These are phyloP conservation scores for Furnarius figulus DNA, from an alignment of 2,113 vertebrate species.

Conservation along the genomic window DNA sequence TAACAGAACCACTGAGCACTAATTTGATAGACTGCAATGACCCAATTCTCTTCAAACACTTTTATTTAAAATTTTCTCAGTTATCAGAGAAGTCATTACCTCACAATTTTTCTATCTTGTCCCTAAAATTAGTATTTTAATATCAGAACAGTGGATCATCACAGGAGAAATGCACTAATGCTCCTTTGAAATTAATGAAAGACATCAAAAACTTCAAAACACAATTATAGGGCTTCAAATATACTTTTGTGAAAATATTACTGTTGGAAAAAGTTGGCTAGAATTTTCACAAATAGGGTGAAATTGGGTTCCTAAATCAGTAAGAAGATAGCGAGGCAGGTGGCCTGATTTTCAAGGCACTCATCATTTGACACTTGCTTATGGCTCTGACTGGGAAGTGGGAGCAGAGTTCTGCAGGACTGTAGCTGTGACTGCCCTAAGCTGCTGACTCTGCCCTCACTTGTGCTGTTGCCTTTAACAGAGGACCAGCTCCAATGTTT, in stretches of 20 bases:
- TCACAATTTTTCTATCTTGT: neutral
- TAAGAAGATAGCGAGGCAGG: neutral
- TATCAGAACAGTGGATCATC: neutral
- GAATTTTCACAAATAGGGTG: neutral
- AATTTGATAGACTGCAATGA: neutral
- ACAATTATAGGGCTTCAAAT: neutral
- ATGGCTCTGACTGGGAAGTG: neutral
- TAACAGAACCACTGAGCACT: neutral
- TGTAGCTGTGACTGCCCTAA: neutral
- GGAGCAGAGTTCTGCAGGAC: neutral
- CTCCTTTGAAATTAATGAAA: neutral
- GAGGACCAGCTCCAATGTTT: neutral
- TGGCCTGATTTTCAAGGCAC: neutral
- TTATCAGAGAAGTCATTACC: neutral
- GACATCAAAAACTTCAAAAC: neutral
- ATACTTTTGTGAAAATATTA: neutral
- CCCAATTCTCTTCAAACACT: neutral
- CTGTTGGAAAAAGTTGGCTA: neutral
- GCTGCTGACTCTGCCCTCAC: neutral
- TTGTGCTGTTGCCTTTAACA: neutral
- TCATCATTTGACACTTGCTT: neutral
- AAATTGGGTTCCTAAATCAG: neutral
- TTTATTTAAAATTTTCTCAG: neutral
- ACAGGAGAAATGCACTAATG: neutral
- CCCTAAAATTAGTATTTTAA: neutral